Evolutionary conservation across 2,888 invertebrate genomes (phyloP).

Genomic region (Diaphora mendica): DNA sequence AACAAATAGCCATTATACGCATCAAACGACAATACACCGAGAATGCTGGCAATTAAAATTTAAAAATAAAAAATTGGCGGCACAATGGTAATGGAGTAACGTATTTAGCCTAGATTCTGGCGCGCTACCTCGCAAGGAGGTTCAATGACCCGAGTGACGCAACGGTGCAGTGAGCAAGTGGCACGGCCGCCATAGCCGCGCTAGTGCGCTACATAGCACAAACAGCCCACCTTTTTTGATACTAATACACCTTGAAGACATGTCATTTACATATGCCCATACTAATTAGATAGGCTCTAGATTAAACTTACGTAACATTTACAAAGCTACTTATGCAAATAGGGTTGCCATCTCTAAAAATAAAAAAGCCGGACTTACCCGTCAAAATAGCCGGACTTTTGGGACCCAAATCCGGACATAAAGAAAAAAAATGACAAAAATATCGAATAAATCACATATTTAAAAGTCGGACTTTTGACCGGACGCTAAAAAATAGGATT

Average conservation of each 20-base stretch:
- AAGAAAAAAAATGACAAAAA: too few relatives aligned
- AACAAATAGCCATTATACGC: constrained; percentile 5
- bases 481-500: too few relatives aligned
- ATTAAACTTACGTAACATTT: background rate
- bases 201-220: constrained; percentile 47
- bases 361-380: too few relatives aligned
- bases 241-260: background rate
- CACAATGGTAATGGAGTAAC: constrained; percentile 14
- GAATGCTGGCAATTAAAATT: constrained; percentile 14
- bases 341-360: too few relatives aligned
- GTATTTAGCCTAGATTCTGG: constrained; percentile 44
- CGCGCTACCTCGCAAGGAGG: constrained; percentile 54
- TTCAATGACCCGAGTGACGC: constrained; percentile 67
- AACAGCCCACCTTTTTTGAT: constrained; percentile 4
- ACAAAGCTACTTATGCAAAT: background rate
- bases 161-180: constrained; percentile 63
- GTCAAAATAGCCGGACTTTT: too few relatives aligned
- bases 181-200: constrained; percentile 54
- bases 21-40: constrained; percentile 7
- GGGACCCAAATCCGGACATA: too few relatives aligned
- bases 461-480: too few relatives aligned
- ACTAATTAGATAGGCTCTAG: background rate
- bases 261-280: background rate
- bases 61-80: constrained; percentile 16
- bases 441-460: too few relatives aligned